These are phyloP conservation scores for Struthidea cinerea DNA, from an alignment of 2,113 vertebrate species.

Conservation along the genomic window DNA sequence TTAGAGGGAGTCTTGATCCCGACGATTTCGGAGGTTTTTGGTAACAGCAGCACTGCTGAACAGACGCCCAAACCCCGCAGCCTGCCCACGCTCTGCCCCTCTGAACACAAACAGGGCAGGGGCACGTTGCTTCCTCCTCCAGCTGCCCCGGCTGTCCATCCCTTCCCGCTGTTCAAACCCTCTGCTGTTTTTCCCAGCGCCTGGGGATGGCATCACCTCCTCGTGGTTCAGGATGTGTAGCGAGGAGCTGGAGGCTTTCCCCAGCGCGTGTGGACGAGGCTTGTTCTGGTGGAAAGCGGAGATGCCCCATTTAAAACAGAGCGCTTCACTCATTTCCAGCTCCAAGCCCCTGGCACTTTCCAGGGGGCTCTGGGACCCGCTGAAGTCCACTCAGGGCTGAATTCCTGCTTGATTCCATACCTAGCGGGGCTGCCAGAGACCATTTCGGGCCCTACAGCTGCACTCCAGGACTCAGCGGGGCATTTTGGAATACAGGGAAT, in stretches of 20 bases:
- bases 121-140: background rate
- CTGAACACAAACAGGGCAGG: background rate
- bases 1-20: background rate
- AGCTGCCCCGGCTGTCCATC: fast-evolving
- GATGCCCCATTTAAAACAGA: background rate
- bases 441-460: background rate
- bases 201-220: constrained; percentile 37
- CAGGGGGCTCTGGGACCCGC: background rate
- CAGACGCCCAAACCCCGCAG: background rate
- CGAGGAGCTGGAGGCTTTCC: background rate
- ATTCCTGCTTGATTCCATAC: background rate
- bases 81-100: background rate
- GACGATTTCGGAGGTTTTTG: fast-evolving
- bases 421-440: background rate
- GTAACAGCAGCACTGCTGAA: background rate
- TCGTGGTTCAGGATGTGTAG: background rate
- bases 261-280: background rate
- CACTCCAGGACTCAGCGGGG: background rate
- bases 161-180: background rate
- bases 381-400: background rate
- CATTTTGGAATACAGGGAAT: background rate
- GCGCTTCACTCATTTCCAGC: background rate
- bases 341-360: background rate
- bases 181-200: background rate
- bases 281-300: background rate